Evolutionary conservation across 2,797 vertebrate species (phyloP), one percentile per base, ranked within the genome.

Genomic region (Cynopterus sphinx): DNA sequence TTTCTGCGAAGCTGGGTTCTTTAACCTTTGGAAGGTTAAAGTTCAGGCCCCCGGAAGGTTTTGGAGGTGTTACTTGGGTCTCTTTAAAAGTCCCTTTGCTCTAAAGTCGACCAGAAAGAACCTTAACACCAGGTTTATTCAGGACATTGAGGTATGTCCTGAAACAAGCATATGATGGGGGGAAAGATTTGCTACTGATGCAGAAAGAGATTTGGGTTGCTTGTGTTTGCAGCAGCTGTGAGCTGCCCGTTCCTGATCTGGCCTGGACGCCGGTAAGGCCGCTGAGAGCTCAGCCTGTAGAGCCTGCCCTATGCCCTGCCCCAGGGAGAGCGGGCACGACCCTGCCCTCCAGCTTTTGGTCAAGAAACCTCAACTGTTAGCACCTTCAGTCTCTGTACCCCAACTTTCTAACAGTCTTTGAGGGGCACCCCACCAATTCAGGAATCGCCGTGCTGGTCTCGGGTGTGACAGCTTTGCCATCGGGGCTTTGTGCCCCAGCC

Each of bases 21-120:
- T 70, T 73, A 71, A 91, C 77, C 78, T 77, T 57, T 61, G 15
- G 15, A 36, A 41, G 33, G n/a, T 75, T 81, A 53, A 92, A 73
- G 81, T 83, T 68, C 55, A 85, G 82, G 55, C 24, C 49, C 7
- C 31, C 26, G 8, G 65, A 73, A 53, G 12, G 51, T 87, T 90
- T 9, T 3, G 36, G 41, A 93, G n/a, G 51, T 87, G 22, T 83
- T 41, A 9, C 26, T 71, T 4, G 24, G 41, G 19, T 90, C 55
- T 68, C 1, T 55, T 67, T 79, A 49, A 86, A 85, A 71, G 61
- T n/a, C 11, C 22, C 55, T 53, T n/a, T n/a, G 6, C 39, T 51
- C 26, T 9, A 61, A 41, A 7, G 19, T 36, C 9, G 82, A 36
- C 51, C 33, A 7, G 39, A 78, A 65, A 46, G 33, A n/a, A 9